A percentile compares a stretch with the other conserved stretches of the same genome.
These are phyloP conservation scores for Physocephala rufipes DNA, from an alignment of 2,888 invertebrate species.

Conservation along the genomic window DNA sequence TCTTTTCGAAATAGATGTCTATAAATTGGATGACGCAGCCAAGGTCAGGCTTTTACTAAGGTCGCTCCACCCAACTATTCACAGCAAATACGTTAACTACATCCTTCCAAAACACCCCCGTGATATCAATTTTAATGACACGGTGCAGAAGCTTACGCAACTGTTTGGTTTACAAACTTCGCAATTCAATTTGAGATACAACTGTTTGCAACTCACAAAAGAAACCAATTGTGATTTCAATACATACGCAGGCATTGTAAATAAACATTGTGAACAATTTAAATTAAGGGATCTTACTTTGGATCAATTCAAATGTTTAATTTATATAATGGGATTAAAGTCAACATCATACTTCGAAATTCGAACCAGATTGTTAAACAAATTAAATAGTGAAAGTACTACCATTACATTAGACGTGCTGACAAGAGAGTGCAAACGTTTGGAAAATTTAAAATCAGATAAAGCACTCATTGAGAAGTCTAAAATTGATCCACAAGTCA, in stretches of 20 bases:
- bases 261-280: slow-evolving; percentile 41
- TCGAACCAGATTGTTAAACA: slow-evolving; percentile 39
- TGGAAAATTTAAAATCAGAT: slow-evolving; percentile 42
- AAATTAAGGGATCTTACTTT: slow-evolving; percentile 32
- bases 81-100: slow-evolving; percentile 38
- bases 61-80: slow-evolving; percentile 34
- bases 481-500: slow-evolving; percentile 31
- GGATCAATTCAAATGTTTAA: slow-evolving; percentile 45
- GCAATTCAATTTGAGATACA: slow-evolving; percentile 25
- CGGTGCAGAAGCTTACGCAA: too few species aligned
- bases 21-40: too few species aligned
- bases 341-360: slow-evolving; percentile 42
- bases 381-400: slow-evolving; percentile 28
- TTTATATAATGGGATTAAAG: slow-evolving; percentile 41
- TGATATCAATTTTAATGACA: too few species aligned
- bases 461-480: slow-evolving; percentile 40
- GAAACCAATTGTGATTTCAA: slow-evolving; percentile 23
- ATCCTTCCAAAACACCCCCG: slow-evolving; percentile 36
- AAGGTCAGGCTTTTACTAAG: slow-evolving; percentile 39
- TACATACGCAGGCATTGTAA: slow-evolving; percentile 34
- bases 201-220: slow-evolving; percentile 31
- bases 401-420: slow-evolving; percentile 39
- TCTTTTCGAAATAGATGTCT: too few species aligned
- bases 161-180: slow-evolving; percentile 28
- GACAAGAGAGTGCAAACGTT: slow-evolving; percentile 42